A percentile compares a stretch with the other conserved stretches of the same genome.
Evolutionary conservation across 2,113 vertebrate species (phyloP).

Genomic region (Sinocyclocheilus anshuiensis): DNA sequence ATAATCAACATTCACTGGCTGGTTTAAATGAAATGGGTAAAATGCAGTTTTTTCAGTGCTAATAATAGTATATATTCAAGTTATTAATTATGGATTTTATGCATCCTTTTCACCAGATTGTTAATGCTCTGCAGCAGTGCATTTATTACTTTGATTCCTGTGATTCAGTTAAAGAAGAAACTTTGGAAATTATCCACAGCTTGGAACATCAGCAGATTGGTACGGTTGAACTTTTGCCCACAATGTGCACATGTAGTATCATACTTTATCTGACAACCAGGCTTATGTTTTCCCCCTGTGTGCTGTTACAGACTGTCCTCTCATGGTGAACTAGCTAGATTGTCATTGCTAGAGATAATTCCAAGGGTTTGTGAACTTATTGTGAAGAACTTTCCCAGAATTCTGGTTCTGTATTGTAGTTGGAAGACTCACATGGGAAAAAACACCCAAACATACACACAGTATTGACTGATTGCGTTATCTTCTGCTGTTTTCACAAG

Average conservation of each 20-base stretch:
- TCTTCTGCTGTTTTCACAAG: neutral
- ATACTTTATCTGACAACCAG: neutral
- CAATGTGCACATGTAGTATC: neutral
- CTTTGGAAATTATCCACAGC: slow-evolving; percentile 54
- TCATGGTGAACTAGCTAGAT: slow-evolving; percentile 19
- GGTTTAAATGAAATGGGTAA: neutral
- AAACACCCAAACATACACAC: neutral
- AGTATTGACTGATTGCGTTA: neutral
- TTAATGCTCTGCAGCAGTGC: slow-evolving; percentile 85
- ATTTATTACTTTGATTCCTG: slow-evolving; percentile 81
- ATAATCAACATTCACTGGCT: neutral
- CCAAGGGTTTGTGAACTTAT: neutral
- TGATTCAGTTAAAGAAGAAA: slow-evolving; percentile 65
- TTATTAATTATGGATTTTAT: neutral
- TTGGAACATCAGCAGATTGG: slow-evolving; percentile 67
- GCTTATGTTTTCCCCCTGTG: slow-evolving; percentile 15
- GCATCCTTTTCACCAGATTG: slow-evolving; percentile 74
- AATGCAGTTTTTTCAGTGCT: neutral
- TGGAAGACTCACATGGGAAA: neutral
- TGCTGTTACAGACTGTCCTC: slow-evolving; percentile 17
- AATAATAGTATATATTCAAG: neutral
- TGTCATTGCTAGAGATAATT: slow-evolving; percentile 45
- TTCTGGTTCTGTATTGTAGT: neutral
- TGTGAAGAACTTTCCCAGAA: neutral
- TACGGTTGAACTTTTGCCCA: slow-evolving; percentile 57